Evolutionary conservation across 2,797 vertebrate genomes (phyloP).

Genomic region (Amphiprion clarkii): DNA sequence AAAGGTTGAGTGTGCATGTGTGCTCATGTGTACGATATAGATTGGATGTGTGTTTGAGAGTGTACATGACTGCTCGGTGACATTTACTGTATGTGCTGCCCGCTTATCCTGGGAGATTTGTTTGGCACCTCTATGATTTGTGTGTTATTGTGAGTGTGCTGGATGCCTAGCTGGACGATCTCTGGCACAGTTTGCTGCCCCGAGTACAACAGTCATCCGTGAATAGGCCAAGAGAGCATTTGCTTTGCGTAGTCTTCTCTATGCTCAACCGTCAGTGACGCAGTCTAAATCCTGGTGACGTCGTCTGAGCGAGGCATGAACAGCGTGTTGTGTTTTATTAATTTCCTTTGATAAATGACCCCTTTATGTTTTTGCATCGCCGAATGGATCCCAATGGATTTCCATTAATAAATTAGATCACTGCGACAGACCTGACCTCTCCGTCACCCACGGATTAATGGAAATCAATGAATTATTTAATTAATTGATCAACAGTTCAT

Average conservation of each 20-base stretch:
- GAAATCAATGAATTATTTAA: constrained; percentile 74
- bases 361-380: constrained; percentile 53
- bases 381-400: constrained; percentile 63
- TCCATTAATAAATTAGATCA: constrained; percentile 66
- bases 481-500: constrained; percentile 66
- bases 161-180: constrained; percentile 46
- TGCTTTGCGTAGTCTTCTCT: constrained; percentile 47
- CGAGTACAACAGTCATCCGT: constrained; percentile 64
- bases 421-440: constrained; percentile 35
- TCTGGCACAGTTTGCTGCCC: constrained; percentile 40
- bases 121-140: constrained; percentile 70
- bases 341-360: constrained; percentile 51
- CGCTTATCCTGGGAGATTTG: constrained; percentile 66
- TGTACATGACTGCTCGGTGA: constrained; percentile 48
- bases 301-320: constrained; percentile 50
- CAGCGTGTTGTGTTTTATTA: constrained; percentile 26
- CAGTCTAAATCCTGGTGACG: constrained; percentile 30
- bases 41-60: constrained; percentile 49
- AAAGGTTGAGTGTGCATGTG: constrained; percentile 45
- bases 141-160: constrained; percentile 48
- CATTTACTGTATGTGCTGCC: constrained; percentile 69
- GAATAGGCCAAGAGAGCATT: constrained; percentile 46
- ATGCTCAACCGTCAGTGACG: constrained; percentile 30
- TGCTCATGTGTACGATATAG: constrained; percentile 37
- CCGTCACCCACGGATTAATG: constrained; percentile 53